Conservation (phyloP, 2,797 vertebrate genomes). For the Xiphophorus birchmanni region DNA sequence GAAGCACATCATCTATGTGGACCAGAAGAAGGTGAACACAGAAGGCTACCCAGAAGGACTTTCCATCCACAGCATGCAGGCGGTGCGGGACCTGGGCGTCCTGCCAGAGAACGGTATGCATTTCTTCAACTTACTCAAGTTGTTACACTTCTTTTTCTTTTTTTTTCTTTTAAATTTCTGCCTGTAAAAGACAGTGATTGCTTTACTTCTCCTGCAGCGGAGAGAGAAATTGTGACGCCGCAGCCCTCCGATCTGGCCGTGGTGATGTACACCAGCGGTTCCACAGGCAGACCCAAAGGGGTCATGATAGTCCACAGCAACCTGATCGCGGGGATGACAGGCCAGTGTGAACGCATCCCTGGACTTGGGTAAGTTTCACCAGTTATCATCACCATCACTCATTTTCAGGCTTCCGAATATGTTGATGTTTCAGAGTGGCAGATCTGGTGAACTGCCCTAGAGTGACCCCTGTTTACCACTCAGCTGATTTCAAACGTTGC, state of each 20-base stretch:
- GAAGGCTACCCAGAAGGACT: constrained; percentile 87
- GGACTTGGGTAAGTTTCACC: constrained; percentile 90
- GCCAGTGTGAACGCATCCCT: constrained; percentile 96
- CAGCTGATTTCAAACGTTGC: not conserved
- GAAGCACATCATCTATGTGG: constrained; percentile 94
- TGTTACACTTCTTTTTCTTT: not conserved
- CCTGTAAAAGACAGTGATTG: constrained; percentile 1
- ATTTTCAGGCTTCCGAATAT: not conserved
- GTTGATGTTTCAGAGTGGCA: too few species aligned
- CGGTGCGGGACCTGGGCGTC: constrained; percentile 88
- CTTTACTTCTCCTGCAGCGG: constrained; percentile 74
- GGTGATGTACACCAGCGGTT: constrained; percentile 98
- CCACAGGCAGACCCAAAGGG: constrained; percentile 95
- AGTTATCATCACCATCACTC: not conserved
- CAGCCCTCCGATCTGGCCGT: constrained; percentile 89
- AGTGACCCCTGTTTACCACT: not conserved
- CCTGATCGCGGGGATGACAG: constrained; percentile 95
- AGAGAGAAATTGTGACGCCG: constrained; percentile 81
- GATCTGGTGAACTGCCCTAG: not conserved
- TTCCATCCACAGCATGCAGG: constrained; percentile 90
- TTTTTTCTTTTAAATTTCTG: not conserved
- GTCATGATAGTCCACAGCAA: constrained; percentile 97
- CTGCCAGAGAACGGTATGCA: constrained; percentile 91
- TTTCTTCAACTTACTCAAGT: constrained; percentile 9
- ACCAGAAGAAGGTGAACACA: constrained; percentile 85